Evolutionary conservation across 2,113 vertebrate genomes (phyloP).

Genomic region (Thinocorus orbignyianus): DNA sequence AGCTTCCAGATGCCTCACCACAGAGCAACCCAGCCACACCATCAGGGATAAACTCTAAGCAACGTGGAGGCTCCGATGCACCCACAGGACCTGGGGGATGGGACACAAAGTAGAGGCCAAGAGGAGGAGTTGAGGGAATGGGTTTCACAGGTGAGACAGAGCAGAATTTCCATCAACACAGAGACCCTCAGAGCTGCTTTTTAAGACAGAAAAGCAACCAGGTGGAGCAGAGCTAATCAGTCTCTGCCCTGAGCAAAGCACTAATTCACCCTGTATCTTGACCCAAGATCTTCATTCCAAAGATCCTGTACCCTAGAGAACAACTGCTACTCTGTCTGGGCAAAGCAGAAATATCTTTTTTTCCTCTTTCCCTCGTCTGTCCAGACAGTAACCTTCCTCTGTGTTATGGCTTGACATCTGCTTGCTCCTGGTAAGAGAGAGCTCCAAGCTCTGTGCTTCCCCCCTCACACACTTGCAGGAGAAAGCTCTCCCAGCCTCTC

Average conservation of each 20-base stretch:
- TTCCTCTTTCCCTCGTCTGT: not conserved
- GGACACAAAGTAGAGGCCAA: not conserved
- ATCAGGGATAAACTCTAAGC: not conserved
- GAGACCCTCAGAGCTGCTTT: not conserved
- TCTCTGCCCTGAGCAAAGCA: not conserved
- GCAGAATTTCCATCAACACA: not conserved
- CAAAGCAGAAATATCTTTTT: not conserved
- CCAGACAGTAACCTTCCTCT: not conserved
- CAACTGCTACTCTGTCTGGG: not conserved
- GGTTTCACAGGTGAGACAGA: not conserved
- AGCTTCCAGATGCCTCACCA: not conserved
- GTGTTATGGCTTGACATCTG: not conserved
- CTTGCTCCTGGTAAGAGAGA: not conserved
- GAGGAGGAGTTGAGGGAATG: not conserved
- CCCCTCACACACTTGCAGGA: not conserved
- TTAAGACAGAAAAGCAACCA: not conserved
- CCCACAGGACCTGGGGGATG: not conserved
- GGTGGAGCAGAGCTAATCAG: not conserved
- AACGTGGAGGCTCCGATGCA: not conserved
- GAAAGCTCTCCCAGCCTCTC: not conserved
- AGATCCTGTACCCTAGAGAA: not conserved
- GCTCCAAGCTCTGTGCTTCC: not conserved
- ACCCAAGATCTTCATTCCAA: not conserved
- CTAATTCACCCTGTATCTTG: not conserved
- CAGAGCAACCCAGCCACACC: not conserved